Evolutionary conservation across 2,797 vertebrate species (phyloP).

Genomic region (Diplodus puntazzo): DNA sequence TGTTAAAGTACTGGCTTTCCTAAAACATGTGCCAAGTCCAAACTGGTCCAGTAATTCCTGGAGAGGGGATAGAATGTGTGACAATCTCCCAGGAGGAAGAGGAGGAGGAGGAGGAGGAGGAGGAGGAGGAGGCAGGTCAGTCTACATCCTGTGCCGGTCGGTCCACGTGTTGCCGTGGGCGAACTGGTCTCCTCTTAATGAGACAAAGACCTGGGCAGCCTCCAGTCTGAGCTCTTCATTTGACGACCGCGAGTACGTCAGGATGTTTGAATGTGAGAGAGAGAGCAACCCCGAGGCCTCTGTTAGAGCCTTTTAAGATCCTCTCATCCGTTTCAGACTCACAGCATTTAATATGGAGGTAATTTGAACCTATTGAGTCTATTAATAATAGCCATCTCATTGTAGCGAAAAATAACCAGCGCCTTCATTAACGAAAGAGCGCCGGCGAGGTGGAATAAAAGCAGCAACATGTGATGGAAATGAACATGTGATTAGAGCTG

Average conservation of each 20-base stretch:
- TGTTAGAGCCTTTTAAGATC: conserved; percentile 59
- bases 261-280: conserved; percentile 45
- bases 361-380: conserved; percentile 51
- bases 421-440: conserved; percentile 17
- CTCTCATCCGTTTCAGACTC: conserved; percentile 52
- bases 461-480: neutral
- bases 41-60: conserved; percentile 27
- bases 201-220: conserved; percentile 47
- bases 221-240: conserved; percentile 38
- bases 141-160: conserved; percentile 39
- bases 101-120: conserved; percentile 31
- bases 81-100: conserved; percentile 38
- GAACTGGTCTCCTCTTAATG: conserved; percentile 52
- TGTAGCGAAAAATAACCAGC: conserved; percentile 51
- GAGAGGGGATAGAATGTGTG: conserved; percentile 22
- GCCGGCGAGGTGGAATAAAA: neutral
- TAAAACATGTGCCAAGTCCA: conserved; percentile 6
- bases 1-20: neutral
- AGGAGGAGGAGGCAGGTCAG: conserved; percentile 17
- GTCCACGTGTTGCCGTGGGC: conserved; percentile 63
- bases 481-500: neutral
- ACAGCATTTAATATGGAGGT: conserved; percentile 41
- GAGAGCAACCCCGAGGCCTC: conserved; percentile 40
- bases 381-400: conserved; percentile 47
- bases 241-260: conserved; percentile 7